Conservation (phyloP, 1,140 invertebrate species). For the Drosophila athabasca region DNA sequence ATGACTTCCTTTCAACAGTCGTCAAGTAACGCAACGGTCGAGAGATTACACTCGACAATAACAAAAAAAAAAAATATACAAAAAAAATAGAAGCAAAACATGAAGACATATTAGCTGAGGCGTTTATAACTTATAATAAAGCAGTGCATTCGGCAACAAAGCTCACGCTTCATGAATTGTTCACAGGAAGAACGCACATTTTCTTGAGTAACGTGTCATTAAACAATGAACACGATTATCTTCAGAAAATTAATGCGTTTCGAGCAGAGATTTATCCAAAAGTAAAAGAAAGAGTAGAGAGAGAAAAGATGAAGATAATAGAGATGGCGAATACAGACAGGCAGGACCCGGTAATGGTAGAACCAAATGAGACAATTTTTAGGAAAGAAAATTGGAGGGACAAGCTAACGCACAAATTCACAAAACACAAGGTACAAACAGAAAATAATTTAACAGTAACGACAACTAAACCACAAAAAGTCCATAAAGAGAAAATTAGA, state of each 20-base stretch:
- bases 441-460: neutral
- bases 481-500: too few relatives aligned
- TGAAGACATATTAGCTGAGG: too few relatives aligned
- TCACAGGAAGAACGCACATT: neutral
- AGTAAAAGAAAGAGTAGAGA: neutral
- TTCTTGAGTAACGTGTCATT: too few relatives aligned
- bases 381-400: constrained; percentile 9
- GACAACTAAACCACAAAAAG: too few relatives aligned
- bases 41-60: constrained; percentile 2
- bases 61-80: neutral
- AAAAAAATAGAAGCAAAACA: neutral
- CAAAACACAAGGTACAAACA: neutral
- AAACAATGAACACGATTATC: constrained; percentile 13
- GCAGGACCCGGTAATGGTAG: neutral
- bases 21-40: neutral
- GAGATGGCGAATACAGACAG: neutral
- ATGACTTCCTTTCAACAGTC: neutral
- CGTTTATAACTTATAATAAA: too few relatives aligned
- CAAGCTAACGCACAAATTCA: too few relatives aligned
- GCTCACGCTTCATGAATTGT: neutral
- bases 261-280: too few relatives aligned
- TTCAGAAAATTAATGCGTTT: constrained; percentile 8
- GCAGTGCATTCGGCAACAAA: neutral
- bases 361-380: neutral
- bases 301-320: too few relatives aligned